A percentile compares a stretch with the other conserved stretches of the same genome.
phyloP scores from a whole-genome alignment of 2,797 vertebrate species.

The Helostoma temminkii region DNA sequence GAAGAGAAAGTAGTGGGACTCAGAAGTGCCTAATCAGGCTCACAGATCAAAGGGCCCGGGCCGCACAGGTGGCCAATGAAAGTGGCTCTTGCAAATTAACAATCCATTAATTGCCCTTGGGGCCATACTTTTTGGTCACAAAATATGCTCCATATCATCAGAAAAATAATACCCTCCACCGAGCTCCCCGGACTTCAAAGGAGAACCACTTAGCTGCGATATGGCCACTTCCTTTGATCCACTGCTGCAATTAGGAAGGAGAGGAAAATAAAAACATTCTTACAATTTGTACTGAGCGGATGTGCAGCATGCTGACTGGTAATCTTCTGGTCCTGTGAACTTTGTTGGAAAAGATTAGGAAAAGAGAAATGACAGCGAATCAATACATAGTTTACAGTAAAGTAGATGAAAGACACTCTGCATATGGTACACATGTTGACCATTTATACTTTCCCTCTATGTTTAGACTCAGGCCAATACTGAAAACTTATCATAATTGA shows the following conservation, averaged over 20 bases:
- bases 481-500: slow-evolving; percentile 34
- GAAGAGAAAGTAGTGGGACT: slow-evolving; percentile 79
- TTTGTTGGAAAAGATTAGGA: slow-evolving; percentile 65
- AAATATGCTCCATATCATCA: slow-evolving; percentile 83
- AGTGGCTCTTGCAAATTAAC: slow-evolving; percentile 82
- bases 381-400: slow-evolving; percentile 65
- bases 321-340: slow-evolving; percentile 65
- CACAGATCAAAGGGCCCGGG: slow-evolving; percentile 80
- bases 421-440: slow-evolving; percentile 67
- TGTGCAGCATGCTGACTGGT: slow-evolving; percentile 67
- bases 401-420: slow-evolving; percentile 68
- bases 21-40: slow-evolving; percentile 79
- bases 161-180: slow-evolving; percentile 81
- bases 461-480: slow-evolving; percentile 56
- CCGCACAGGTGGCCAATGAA: slow-evolving; percentile 80
- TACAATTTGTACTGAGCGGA: slow-evolving; percentile 70
- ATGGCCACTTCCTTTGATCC: slow-evolving; percentile 79
- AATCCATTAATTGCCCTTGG: slow-evolving; percentile 80
- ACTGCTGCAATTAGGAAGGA: slow-evolving; percentile 77
- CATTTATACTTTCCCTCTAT: slow-evolving; percentile 59
- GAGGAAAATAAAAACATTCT: slow-evolving; percentile 83
- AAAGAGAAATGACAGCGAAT: slow-evolving; percentile 65
- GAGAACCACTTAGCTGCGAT: slow-evolving; percentile 72
- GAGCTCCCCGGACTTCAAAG: slow-evolving; percentile 80
- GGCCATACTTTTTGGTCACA: slow-evolving; percentile 73